Base-by-base conservation (phyloP, 1,140 invertebrate genomes). In the Hylyphantes graminicola region DNA sequence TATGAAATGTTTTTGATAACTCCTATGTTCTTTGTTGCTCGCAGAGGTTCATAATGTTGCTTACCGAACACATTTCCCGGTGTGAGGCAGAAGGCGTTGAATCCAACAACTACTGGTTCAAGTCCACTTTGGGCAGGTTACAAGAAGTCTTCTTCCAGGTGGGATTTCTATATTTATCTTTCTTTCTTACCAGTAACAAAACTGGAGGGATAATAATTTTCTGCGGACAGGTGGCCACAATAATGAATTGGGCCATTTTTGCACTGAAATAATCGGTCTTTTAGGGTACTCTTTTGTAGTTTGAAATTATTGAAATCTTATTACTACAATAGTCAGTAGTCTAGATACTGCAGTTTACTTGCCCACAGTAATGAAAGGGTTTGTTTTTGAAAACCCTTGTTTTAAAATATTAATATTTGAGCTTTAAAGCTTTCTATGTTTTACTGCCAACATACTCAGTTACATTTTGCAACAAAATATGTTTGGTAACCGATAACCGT, bases 51-150 rank as follows among this genome's bases (percentile, higher is more conserved):
- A 99, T 99, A 85, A 98, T 99, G 95, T 96, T 98, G 87, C 91
- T 99, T 68, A 98, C 97, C 0, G 97, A 99, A 90, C 97, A 99
- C 92, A 92, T 99, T 86, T 95, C 97, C 53, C 92, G 94, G 57
- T 97, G 95, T 89, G 97, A 99, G 89, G 96, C 96, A 6, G 96
- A 98, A 90, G 95, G 94, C 17, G 93, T 94, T 86, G 96, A 98
- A 89, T 97, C 95, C 88, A 95, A 96, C 89, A 98, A 96, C n/a
- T 93, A 95, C 89, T 98, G 97, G 96, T 99, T 98, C 91, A 94
- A 94, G 87, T 98, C 96, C 95, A 98, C 97, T 1, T 93, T 98
- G 87, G 97, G 97, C 77, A 92, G 98, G 86, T 91, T 99, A 13
- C 95, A 97, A 87, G 96, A 99, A 92, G 95, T 99, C 21, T 99